A percentile compares a stretch with the other conserved stretches of the same genome.
Evolutionary conservation across 1,140 invertebrate species (phyloP).

Genomic region (Ceratitis capitata): DNA sequence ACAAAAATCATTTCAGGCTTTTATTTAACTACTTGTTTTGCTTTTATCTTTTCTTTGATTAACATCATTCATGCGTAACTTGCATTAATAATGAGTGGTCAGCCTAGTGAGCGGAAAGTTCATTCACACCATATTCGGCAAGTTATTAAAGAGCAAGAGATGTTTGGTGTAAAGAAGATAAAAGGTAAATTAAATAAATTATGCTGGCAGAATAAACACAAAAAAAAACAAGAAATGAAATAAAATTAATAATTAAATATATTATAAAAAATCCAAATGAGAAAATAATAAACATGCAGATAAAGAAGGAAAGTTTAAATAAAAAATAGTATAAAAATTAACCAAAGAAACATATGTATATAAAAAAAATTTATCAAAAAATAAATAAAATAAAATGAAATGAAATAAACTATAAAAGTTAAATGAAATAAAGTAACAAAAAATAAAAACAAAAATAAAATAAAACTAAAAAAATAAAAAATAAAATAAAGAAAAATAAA

Average conservation of each 20-base stretch:
- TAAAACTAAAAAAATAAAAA: no score
- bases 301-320: no score
- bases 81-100: constrained; percentile 7
- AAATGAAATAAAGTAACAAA: no score
- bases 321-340: no score
- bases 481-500: background rate
- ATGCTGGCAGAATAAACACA: background rate
- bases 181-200: background rate
- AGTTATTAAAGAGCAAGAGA: no score
- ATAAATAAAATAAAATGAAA: no score
- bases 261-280: no score
- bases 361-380: no score
- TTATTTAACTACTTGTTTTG: background rate
- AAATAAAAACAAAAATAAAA: no score
- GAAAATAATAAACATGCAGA: no score
- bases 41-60: background rate
- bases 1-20: background rate
- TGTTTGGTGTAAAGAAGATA: background rate
- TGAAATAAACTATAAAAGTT: no score
- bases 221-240: background rate
- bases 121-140: background rate
- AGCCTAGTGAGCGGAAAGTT: background rate
- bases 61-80: background rate
- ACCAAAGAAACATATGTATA: no score
- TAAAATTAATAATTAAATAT: background rate